Percentiles rank a stretch among this genome's conserved stretches.
phyloP scores from a whole-genome alignment of 1,140 invertebrate genomes.

The Drosophila lacteicornis region DNA sequence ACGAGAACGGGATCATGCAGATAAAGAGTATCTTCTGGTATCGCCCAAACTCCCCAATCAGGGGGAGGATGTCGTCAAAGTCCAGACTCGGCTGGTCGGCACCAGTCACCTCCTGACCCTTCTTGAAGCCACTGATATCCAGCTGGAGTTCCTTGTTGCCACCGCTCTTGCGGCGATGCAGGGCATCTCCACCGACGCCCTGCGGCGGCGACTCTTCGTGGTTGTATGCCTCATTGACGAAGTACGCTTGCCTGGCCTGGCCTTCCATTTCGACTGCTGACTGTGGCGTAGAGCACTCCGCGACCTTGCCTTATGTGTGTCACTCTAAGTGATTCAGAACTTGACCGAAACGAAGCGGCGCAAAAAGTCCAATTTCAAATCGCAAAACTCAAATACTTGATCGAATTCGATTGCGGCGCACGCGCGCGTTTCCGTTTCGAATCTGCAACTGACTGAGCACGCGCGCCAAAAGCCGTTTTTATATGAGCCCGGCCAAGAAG shows the following conservation, averaged over 20 bases:
- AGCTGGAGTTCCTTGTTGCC: conserved; percentile 69
- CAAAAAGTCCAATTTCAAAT: conserved; percentile 38
- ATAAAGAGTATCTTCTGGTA: conserved; percentile 95
- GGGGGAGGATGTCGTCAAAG: conserved; percentile 93
- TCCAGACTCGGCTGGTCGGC: conserved; percentile 86
- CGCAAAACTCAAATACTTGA: conserved; percentile 27
- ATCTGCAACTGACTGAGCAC: conserved; percentile 80
- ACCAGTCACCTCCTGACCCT: conserved; percentile 34
- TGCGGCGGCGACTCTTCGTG: conserved; percentile 52
- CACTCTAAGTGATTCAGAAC: conserved; percentile 64
- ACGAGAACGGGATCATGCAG: conserved; percentile 93
- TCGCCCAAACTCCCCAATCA: conserved; percentile 94
- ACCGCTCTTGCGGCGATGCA: conserved; percentile 75
- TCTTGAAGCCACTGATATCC: conserved; percentile 48
- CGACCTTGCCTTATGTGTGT: conserved; percentile 69
- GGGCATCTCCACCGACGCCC: conserved; percentile 48
- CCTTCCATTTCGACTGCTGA: conserved; percentile 63
- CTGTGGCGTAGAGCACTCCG: conserved; percentile 8
- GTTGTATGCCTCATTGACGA: conserved; percentile 77
- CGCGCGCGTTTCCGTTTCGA: conserved; percentile 76
- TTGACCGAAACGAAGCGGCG: conserved; percentile 42
- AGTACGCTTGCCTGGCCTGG: conserved; percentile 78
- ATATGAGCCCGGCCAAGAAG: conserved; percentile 58
- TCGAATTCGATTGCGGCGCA: conserved; percentile 55
- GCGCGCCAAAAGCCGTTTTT: conserved; percentile 74